Conservation (phyloP, 1,140 invertebrate genomes). For the Bombus confusus region DNA sequence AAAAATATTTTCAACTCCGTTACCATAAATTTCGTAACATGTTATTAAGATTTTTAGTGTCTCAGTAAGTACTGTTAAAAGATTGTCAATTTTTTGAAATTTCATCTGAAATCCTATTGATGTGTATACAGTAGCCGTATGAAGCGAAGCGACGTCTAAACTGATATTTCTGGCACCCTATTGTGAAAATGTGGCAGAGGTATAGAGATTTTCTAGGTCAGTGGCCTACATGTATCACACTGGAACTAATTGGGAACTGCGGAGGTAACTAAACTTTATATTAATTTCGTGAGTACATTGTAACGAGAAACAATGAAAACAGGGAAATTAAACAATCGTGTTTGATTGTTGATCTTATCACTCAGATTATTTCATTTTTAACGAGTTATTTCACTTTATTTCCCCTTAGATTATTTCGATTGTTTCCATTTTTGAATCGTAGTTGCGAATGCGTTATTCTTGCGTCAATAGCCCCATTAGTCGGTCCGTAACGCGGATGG, state of each 20-base stretch:
- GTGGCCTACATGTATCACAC: neutral
- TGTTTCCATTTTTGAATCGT: neutral
- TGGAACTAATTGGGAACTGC: slow-evolving; percentile 5
- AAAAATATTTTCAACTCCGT: neutral
- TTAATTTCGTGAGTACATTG: neutral
- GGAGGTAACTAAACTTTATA: neutral
- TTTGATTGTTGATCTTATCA: neutral
- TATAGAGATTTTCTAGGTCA: neutral
- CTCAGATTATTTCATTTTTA: neutral
- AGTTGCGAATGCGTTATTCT: neutral
- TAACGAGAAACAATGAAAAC: neutral
- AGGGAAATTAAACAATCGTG: neutral
- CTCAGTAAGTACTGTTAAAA: neutral
- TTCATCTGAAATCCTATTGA: neutral
- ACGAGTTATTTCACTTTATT: neutral
- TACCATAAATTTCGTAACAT: neutral
- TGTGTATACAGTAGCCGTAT: neutral
- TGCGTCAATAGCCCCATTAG: neutral
- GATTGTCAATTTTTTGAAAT: neutral
- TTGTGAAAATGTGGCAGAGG: neutral
- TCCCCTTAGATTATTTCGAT: neutral
- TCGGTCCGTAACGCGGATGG: too few relatives aligned
- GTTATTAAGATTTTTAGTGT: neutral
- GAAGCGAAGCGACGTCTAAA: neutral
- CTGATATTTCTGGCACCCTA: neutral